phyloP scores from a whole-genome alignment of 2,113 vertebrate species.

The Carassius carassius region DNA sequence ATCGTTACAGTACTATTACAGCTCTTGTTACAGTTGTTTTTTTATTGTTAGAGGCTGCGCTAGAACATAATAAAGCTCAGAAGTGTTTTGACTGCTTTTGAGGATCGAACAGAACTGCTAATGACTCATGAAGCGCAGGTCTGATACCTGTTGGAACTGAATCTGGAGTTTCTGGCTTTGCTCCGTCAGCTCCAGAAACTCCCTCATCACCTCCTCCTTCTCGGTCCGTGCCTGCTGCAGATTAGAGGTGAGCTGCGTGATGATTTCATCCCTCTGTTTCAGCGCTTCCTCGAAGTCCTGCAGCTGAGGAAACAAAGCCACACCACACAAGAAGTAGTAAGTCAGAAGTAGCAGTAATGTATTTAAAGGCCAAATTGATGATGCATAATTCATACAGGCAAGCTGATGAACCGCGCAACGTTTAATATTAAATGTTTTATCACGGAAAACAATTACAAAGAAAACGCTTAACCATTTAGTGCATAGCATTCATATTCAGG shows the following conservation, averaged over 20 bases:
- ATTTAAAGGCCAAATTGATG: too few species aligned
- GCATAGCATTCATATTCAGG: too few species aligned
- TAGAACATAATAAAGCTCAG: background rate
- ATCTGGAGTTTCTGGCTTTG: slow-evolving; percentile 95
- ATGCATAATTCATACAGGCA: too few species aligned
- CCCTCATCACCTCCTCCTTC: slow-evolving; percentile 93
- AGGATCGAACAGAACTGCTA: background rate
- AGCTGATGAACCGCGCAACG: too few species aligned
- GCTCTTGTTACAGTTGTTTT: background rate
- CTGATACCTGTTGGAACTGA: slow-evolving; percentile 91
- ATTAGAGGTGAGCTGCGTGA: slow-evolving; percentile 93
- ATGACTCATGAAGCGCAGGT: background rate
- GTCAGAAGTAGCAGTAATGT: too few species aligned
- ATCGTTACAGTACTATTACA: background rate
- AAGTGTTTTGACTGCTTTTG: background rate
- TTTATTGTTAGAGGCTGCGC: background rate
- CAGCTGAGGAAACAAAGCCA: slow-evolving; percentile 73
- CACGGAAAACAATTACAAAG: too few species aligned
- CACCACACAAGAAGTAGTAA: background rate
- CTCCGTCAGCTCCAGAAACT: slow-evolving; percentile 91
- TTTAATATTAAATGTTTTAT: too few species aligned
- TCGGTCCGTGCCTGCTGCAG: slow-evolving; percentile 92
- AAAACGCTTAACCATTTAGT: too few species aligned
- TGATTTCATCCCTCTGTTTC: slow-evolving; percentile 95
- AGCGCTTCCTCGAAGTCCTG: slow-evolving; percentile 96